These are phyloP conservation scores for Osmerus eperlanus DNA, from an alignment of 2,113 vertebrate species.

Conservation along the genomic window DNA sequence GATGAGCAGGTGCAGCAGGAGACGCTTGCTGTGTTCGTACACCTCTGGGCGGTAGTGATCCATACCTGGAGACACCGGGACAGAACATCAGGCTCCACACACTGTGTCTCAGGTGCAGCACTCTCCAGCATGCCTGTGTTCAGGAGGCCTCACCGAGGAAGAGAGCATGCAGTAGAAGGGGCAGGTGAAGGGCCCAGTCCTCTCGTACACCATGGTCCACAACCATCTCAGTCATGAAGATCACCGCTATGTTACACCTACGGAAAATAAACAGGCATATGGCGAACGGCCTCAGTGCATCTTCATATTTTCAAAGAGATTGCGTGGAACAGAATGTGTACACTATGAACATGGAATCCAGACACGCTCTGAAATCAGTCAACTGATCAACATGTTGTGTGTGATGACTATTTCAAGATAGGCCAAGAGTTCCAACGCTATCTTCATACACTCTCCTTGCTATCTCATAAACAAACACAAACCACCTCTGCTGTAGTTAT, in stretches of 20 bases:
- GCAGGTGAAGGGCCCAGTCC: conserved; percentile 94
- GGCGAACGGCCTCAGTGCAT: no score
- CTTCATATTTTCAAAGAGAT: no score
- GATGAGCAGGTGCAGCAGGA: conserved; percentile 92
- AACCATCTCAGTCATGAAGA: conserved; percentile 98
- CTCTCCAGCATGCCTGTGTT: background rate
- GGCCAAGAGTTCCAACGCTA: no score
- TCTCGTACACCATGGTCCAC: conserved; percentile 95
- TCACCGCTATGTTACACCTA: conserved; percentile 96
- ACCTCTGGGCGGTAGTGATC: conserved; percentile 97
- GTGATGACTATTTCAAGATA: no score
- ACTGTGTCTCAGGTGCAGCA: background rate
- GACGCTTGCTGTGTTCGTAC: conserved; percentile 93
- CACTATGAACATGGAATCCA: no score
- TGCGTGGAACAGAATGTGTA: no score
- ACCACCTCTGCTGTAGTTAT: no score
- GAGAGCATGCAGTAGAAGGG: conserved; percentile 87
- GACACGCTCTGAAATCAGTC: no score
- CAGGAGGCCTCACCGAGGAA: conserved; percentile 81
- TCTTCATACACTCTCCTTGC: background rate
- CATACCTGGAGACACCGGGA: conserved; percentile 73
- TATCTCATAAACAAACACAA: background rate
- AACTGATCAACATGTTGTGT: no score
- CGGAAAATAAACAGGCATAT: conserved; percentile 20
- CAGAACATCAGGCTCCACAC: background rate